These are phyloP conservation scores for Cydia pomonella DNA, from an alignment of 1,140 invertebrate species.

Conservation along the genomic window DNA sequence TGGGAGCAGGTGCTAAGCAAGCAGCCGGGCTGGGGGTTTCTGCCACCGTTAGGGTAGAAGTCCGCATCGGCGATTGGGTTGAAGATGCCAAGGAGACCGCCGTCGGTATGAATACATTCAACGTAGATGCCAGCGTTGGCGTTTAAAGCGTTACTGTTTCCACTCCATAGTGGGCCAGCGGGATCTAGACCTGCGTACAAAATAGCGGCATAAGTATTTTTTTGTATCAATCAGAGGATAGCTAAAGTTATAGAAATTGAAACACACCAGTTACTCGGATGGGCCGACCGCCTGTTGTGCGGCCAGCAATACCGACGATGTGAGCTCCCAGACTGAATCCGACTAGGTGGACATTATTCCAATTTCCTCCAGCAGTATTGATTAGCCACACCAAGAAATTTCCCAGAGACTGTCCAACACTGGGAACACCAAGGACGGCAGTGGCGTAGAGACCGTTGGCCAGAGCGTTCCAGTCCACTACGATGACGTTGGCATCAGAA, in stretches of 20 bases:
- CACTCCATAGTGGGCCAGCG: conserved; percentile 56
- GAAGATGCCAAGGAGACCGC: conserved; percentile 74
- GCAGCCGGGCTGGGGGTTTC: conserved; percentile 74
- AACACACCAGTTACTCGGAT: conserved; percentile 46
- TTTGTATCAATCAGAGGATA: too few species aligned
- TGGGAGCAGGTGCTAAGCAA: conserved; percentile 70
- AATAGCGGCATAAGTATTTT: too few species aligned
- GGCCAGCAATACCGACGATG: conserved; percentile 89
- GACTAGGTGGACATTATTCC: conserved; percentile 88
- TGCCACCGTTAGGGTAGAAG: conserved; percentile 81
- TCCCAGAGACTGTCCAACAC: conserved; percentile 59
- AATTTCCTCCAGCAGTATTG: conserved; percentile 49
- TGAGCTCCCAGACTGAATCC: conserved; percentile 94
- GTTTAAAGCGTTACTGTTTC: conserved; percentile 44
- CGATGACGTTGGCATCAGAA: conserved; percentile 82
- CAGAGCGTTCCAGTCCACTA: conserved; percentile 83
- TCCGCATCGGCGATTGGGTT: conserved; percentile 80
- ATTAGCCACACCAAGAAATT: conserved; percentile 76
- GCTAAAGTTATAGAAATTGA: too few species aligned
- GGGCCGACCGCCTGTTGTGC: conserved; percentile 37
- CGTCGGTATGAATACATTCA: conserved; percentile 87
- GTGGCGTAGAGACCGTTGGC: conserved; percentile 79
- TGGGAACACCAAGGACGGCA: conserved; percentile 76
- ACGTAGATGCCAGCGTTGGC: conserved; percentile 83
- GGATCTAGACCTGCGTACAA: conserved; percentile 51